Percentiles rank a stretch among this genome's conserved stretches.
Evolutionary conservation across 2,113 vertebrate species (phyloP).

Genomic region (Myanophis thanlyinensis): DNA sequence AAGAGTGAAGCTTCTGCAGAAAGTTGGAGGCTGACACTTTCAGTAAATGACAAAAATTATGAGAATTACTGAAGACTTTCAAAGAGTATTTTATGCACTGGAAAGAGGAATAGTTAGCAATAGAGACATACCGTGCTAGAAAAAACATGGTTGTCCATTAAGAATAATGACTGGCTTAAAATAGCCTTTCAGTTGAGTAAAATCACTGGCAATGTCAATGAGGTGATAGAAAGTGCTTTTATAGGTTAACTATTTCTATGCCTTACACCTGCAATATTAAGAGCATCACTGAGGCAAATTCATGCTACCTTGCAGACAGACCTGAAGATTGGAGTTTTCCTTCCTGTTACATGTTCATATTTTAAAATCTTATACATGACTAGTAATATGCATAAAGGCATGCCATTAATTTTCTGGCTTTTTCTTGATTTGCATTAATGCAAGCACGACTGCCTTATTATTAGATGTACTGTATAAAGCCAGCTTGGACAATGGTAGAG

Average conservation of each 20-base stretch:
- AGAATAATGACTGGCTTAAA: neutral
- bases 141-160: neutral
- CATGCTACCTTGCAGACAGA: neutral
- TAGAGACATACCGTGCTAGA: neutral
- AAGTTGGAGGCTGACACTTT: too few species aligned
- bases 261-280: neutral
- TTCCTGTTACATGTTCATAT: neutral
- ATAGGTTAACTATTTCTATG: neutral
- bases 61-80: neutral
- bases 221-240: neutral
- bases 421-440: neutral
- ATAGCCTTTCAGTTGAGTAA: neutral
- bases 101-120: neutral
- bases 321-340: too few species aligned
- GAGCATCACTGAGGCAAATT: neutral
- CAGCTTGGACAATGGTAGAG: neutral
- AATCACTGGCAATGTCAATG: neutral
- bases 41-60: slow-evolving; percentile 15
- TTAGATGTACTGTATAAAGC: neutral
- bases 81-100: neutral
- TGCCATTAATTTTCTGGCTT: neutral
- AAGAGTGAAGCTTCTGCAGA: too few species aligned
- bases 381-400: neutral
- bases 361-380: neutral
- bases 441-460: neutral